Conservation (phyloP, 2,888 invertebrate species). For the Plusia festucae region DNA sequence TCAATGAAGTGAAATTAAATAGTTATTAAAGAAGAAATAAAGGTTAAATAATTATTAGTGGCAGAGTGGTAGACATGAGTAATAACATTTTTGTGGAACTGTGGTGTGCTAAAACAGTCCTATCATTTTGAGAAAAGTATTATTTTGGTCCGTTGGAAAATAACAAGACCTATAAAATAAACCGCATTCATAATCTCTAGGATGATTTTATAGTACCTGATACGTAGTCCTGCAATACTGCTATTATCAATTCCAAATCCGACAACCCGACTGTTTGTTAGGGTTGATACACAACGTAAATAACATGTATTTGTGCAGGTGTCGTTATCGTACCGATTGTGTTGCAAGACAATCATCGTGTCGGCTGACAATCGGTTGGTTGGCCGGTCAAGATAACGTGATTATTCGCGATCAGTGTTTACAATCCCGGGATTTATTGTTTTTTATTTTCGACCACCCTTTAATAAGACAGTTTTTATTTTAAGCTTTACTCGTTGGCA, state of each 20-base stretch:
- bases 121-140: too few relatives aligned
- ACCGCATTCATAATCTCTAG: constrained; percentile 1
- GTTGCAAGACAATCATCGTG: constrained; percentile 44
- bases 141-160: neutral
- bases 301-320: constrained; percentile 70
- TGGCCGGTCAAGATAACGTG: too few relatives aligned
- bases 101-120: too few relatives aligned
- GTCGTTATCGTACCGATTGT: constrained; percentile 59
- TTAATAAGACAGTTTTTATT: too few relatives aligned
- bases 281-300: constrained; percentile 65
- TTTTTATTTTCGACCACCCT: too few relatives aligned
- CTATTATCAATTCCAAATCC: constrained; percentile 44
- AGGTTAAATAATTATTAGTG: too few relatives aligned
- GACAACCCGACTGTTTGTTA: constrained; percentile 49
- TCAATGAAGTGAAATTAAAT: too few relatives aligned
- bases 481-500: too few relatives aligned
- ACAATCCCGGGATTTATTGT: neutral
- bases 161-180: neutral
- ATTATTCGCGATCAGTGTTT: neutral
- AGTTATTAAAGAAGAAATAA: too few relatives aligned
- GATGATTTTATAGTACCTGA: constrained; percentile 26
- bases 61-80: too few relatives aligned
- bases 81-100: too few relatives aligned
- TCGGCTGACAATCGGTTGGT: constrained; percentile 1
- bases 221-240: constrained; percentile 19